A percentile compares a stretch with the other conserved stretches of the same genome.
phyloP scores from a whole-genome alignment of 2,797 vertebrate species.

The Erpetoichthys calabaricus region DNA sequence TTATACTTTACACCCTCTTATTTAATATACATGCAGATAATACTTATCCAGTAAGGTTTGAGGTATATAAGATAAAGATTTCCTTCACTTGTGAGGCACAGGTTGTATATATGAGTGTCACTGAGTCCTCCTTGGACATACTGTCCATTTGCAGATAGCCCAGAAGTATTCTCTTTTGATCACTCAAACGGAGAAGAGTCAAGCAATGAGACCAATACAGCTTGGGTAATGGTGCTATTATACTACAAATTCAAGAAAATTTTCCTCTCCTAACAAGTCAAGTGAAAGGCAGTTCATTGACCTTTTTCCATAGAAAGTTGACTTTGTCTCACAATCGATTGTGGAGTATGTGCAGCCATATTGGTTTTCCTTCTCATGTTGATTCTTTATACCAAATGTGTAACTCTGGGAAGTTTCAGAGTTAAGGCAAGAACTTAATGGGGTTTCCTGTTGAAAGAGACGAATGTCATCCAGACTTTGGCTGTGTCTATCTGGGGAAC shows the following conservation, averaged over 20 bases:
- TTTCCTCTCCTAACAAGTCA: constrained; percentile 58
- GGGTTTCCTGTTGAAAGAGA: constrained; percentile 32
- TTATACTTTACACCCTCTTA: too few relatives aligned
- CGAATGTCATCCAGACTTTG: constrained; percentile 57
- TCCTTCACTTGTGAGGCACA: neutral
- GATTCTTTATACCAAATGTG: constrained; percentile 51
- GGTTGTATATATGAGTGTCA: neutral
- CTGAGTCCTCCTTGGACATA: neutral
- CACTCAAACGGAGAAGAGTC: neutral
- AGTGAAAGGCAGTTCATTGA: constrained; percentile 61
- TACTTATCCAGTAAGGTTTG: neutral
- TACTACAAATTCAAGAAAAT: constrained; percentile 50
- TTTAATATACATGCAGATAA: neutral
- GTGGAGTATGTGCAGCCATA: constrained; percentile 37
- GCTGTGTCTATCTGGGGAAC: constrained; percentile 46
- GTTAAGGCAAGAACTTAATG: constrained; percentile 32
- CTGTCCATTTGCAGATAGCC: neutral
- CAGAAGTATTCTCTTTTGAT: neutral
- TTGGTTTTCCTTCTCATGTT: constrained; percentile 33
- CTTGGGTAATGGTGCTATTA: constrained; percentile 15
- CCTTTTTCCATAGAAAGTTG: constrained; percentile 55
- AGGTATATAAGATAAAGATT: neutral
- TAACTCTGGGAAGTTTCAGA: constrained; percentile 57
- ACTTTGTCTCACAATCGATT: constrained; percentile 48
- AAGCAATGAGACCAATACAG: neutral